These are phyloP conservation scores for Orthosia incerta DNA, from an alignment of 2,888 invertebrate species.

Conservation along the genomic window DNA sequence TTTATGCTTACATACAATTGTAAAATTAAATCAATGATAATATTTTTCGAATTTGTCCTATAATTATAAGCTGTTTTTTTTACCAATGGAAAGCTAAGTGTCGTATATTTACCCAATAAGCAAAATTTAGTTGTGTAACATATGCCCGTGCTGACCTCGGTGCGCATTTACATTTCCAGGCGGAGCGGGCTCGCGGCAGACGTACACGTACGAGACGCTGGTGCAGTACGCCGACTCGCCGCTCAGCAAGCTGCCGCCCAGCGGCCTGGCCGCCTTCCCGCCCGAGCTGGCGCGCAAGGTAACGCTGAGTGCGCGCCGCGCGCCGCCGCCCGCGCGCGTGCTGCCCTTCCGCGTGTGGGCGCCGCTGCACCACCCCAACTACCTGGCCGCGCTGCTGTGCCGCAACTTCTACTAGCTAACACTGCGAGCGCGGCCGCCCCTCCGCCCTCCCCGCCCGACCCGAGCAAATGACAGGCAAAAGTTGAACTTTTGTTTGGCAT, in stretches of 20 bases:
- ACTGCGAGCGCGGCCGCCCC: constrained; percentile 48
- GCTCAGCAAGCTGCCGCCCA: constrained; percentile 90
- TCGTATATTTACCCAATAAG: background rate
- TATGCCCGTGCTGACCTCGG: constrained; percentile 7
- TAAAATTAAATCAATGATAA: background rate
- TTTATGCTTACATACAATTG: constrained; percentile 21
- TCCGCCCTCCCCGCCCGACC: constrained; percentile 23
- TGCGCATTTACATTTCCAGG: constrained; percentile 66
- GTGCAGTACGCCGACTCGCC: constrained; percentile 90
- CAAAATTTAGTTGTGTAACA: too few species aligned
- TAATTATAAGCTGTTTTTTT: background rate
- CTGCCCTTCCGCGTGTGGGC: constrained; percentile 73
- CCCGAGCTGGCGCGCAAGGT: constrained; percentile 90
- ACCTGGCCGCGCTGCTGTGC: constrained; percentile 87
- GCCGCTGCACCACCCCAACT: constrained; percentile 86
- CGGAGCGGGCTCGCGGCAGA: constrained; percentile 83
- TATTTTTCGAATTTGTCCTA: background rate
- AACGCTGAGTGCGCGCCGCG: constrained; percentile 75
- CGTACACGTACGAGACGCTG: constrained; percentile 90
- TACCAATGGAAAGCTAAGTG: too few species aligned
- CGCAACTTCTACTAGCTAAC: constrained; percentile 85
- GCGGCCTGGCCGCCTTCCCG: constrained; percentile 87
- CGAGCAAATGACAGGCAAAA: background rate
- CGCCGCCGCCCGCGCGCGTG: constrained; percentile 64
- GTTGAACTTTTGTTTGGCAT: constrained; percentile 10